Evolutionary conservation across 2,888 invertebrate species (phyloP), one percentile per base, ranked within the genome.

Genomic region (Limnephilus rhombicus): DNA sequence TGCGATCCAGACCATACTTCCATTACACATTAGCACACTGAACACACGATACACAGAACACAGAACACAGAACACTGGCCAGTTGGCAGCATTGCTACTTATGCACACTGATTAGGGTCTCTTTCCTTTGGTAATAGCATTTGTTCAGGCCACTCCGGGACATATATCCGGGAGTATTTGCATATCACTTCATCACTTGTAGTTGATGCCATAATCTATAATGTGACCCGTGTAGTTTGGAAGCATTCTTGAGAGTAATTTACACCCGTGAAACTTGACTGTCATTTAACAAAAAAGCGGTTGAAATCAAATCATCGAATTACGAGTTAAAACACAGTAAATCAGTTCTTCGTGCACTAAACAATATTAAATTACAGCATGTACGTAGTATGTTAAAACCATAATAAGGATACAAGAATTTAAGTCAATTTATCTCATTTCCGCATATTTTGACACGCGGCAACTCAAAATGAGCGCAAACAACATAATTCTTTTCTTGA

Each of bases 81-180:
- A 34, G 29, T 31, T 18, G 29, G 31, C 31, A 82, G 31, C 82
- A n/a, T 31, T n/a, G 82, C 82, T 82, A 68, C 82, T 31, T 4
- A 13, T 82, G 15, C 31, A 34, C 82, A 18, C 31, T 82, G 31
- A 82, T 82, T 82, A 82, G 82, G 68, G 82, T 82, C 2, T 82
- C 82, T 82, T 82, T 82, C 82, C 82, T 82, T 82, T 34, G 82
- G 15, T 82, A 82, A 82, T 82, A n/a, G 45, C 85, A 37, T 85
- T 41, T 85, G 85, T 45, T 5, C 85, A 12, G 45, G 68, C 68
- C n/a, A 41, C 34, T 34, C 82, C 37, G 34, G 85, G 24, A 15
- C 45, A 24, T 37, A 11, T 41, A 85, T 41, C 85, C 85, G 85
- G 37, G 85, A n/a, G 5, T 24, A 41, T 85, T 41, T 41, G 85